Evolutionary conservation across 2,888 invertebrate genomes (phyloP), one percentile per base, ranked within the genome.

Genomic region (Lypha dubia): DNA sequence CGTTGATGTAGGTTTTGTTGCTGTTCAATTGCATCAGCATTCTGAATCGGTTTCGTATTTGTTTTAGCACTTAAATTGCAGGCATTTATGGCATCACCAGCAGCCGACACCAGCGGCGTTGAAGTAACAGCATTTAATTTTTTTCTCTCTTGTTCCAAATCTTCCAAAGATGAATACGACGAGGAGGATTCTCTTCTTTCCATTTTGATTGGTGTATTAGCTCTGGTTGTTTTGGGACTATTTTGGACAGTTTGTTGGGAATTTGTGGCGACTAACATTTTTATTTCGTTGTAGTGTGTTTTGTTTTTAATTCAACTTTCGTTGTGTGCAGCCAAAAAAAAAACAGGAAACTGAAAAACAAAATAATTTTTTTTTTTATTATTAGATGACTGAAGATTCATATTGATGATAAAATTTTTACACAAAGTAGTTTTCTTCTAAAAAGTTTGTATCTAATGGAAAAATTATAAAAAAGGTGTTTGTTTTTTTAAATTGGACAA

Each of bases 161-260:
- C 93, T 85, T 93, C 92, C 71, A 92, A 85, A 20, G 92, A 92
- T 63, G 92, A 92, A 79, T 92, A 92, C 3, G 93, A 92, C 32
- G 92, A 91, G 62, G 90, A 89, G 13, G 93, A 92, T 74, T 89
- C 89, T 8, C 92, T 90, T 32, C 92, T 90, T 63, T 92, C 92
- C 89, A 91, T 89, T 63, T 90, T 89, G n/a, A 86, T 86, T 9
- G 86, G 77, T 9, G 67, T 81, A 35, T 73, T 53, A 11, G 83
- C 28, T 74, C 56, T 83, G 0, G 79, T 67, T 13, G 51, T 46
- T 53, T 63, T 77, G 46, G 79, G 80, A 84, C 83, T 84, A 46
- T 62, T 79, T 63, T 58, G 68, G 41, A 28, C 58, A 67, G 71
- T 62, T 81, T 82, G 60, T 77, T 76, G 70, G 75, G 68, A 24